Evolutionary conservation across 2,113 vertebrate genomes (phyloP), one percentile per base, ranked within the genome.

Genomic region (Narcine bancroftii): DNA sequence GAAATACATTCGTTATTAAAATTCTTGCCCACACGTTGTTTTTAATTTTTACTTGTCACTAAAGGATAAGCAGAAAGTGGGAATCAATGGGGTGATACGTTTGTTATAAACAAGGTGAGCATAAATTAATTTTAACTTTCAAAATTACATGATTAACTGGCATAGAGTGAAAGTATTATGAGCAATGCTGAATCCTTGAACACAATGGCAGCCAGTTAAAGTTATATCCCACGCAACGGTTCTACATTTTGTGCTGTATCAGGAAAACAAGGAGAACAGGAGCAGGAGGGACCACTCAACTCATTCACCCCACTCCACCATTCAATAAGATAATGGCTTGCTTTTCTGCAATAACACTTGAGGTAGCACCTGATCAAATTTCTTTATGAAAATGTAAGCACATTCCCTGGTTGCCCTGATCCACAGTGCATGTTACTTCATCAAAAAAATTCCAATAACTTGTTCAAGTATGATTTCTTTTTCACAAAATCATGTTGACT

Each of bases 1-100:
- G n/a, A 89, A 66, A 66, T 65, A 66, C 60, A 66, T 89, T 89
- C 21, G 87, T 89, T 89, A 66, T 89, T 89, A 89, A 89, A 66
- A 60, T 42, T 39, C 36, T 65, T 15, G 36, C 85, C 36, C n/a
- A 42, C 87, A 66, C 19, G 11, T 19, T 66, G 87, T 24, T 66
- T 89, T 89, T 89, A 45, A 66, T 66, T 89, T 89, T 89, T 66
- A 66, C 63, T 66, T 89, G 87, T 89, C 87, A 66, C 60, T 24
- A 89, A 63, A 89, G n/a, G 60, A 66, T 63, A 60, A 89, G 87
- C 87, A 89, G 87, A 66, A 89, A 66, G 60, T 63, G 53, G 63
- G 63, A 89, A 66, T 89, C 87, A 89, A 66, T 89, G 87, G 42
- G 7, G 63, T 66, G 60, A 89, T 39, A n/a, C 87, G 13, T 85